A percentile compares a stretch with the other conserved stretches of the same genome.
Conservation (phyloP, 2,113 vertebrate species). For the Bos taurus region DNA sequence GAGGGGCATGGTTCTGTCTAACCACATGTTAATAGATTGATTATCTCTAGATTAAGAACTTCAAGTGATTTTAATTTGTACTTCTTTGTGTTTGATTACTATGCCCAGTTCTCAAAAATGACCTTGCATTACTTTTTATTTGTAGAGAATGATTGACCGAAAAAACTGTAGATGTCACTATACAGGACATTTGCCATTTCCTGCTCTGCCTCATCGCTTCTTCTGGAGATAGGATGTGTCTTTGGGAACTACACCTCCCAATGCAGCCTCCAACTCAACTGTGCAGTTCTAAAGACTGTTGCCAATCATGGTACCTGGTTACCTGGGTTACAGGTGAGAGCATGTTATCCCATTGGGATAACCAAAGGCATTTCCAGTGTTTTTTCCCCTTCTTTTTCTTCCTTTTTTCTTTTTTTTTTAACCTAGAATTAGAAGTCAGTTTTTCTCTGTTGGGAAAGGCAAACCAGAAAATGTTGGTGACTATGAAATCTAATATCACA, state of each 20-base stretch:
- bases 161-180: not conserved
- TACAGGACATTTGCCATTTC: not conserved
- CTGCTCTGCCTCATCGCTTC: not conserved
- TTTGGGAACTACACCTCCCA: not conserved
- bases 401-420: not conserved
- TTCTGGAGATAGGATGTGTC: not conserved
- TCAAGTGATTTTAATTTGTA: not conserved
- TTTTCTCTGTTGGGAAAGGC: slow-evolving; percentile 16
- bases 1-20: not conserved
- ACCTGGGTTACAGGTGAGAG: not conserved
- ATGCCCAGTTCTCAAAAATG: not conserved
- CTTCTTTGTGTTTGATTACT: not conserved
- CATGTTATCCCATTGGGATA: not conserved
- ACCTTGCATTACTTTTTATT: not conserved
- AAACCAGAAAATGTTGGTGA: not conserved
- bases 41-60: not conserved
- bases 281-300: not conserved
- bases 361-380: not conserved
- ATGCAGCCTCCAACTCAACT: not conserved
- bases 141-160: not conserved
- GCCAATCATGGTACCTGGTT: not conserved
- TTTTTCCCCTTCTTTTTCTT: not conserved
- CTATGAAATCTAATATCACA: not conserved
- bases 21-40: not conserved
- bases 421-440: not conserved